These are phyloP conservation scores for Kryphioiulus occultus DNA, from an alignment of 2,888 invertebrate genomes.

Conservation along the genomic window DNA sequence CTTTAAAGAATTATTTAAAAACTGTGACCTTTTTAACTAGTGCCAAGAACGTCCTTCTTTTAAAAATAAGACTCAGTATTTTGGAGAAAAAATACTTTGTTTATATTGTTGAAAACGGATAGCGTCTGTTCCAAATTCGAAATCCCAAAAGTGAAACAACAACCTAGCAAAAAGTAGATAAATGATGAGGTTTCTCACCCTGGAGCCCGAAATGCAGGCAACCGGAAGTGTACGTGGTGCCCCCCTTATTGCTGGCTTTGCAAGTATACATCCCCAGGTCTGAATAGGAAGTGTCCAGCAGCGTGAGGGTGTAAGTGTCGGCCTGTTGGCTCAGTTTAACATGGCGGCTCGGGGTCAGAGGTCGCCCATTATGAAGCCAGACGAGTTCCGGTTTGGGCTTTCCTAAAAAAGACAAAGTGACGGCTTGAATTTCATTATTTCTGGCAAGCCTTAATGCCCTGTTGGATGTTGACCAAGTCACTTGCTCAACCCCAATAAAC, in stretches of 20 bases:
- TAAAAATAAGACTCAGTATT: neutral
- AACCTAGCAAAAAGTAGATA: neutral
- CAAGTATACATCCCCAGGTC: slow-evolving; percentile 77
- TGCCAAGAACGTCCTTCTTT: neutral
- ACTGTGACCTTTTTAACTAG: neutral
- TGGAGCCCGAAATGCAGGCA: slow-evolving; percentile 53
- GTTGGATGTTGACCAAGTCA: no score
- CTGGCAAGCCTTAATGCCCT: neutral
- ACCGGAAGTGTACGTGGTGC: slow-evolving; percentile 76
- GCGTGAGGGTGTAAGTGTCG: slow-evolving; percentile 76
- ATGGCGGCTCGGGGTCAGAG: slow-evolving; percentile 70
- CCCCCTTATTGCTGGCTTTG: slow-evolving; percentile 76
- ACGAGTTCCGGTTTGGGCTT: slow-evolving; percentile 72
- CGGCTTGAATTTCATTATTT: neutral
- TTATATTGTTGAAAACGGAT: neutral
- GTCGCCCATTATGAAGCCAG: slow-evolving; percentile 73
- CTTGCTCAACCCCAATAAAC: no score
- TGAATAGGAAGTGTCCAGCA: slow-evolving; percentile 75
- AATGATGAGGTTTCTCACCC: slow-evolving; percentile 47
- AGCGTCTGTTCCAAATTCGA: neutral
- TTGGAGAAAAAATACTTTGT: neutral
- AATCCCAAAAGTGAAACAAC: neutral
- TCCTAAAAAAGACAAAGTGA: slow-evolving; percentile 59
- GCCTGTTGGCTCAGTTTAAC: slow-evolving; percentile 69
- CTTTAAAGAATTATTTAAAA: neutral